Base-by-base conservation (phyloP, 2,888 invertebrate species). In the Lucinisca nassula region DNA sequence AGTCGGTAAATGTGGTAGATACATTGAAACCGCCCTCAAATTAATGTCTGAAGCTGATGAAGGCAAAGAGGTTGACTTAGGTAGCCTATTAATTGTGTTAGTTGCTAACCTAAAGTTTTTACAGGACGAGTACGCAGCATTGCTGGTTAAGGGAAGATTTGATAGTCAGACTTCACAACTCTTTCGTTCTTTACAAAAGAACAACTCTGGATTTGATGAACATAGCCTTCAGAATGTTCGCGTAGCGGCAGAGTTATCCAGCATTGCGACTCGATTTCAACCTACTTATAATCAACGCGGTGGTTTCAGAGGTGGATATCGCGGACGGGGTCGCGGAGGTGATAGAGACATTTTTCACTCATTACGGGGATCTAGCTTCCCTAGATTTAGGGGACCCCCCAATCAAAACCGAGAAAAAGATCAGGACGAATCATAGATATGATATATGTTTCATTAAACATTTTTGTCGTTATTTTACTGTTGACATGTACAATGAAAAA, bases 1-100 rank as follows among this genome's bases (percentile, higher is more conserved):
- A 73, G 45, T 73, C 37, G 24, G 24, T 24, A 73, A 73, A 37
- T 73, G 73, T 73, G 73, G 38, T 4, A 37, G 73, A 40, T 73
- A n/a, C n/a, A 73, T 73, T 73, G 73, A 73, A 73, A 73, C 73
- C n/a, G 73, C 73, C 38, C 73, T 73, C 10, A 73, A 73, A 27
- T 27, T 73, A 73, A 1, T 73, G n/a, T n/a, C n/a, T n/a, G n/a
- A n/a, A n/a, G n/a, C 38, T 35, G 73, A 73, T 6, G 73, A 73
- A n/a, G 73, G 38, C 21, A 73, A 73, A 24, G 6, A n/a, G 1
- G 27, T 40, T 40, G 73, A 73, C 45, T 21, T 73, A n/a, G 73
- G 45, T 37, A 35, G n/a, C 8, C 4, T 73, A 4, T 10, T 27
- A 24, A 40, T 73, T 8, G 38, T 40, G 12, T 27, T 73, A 37